Conservation (phyloP, 1,140 invertebrate genomes). For the Pomacea maculata region DNA sequence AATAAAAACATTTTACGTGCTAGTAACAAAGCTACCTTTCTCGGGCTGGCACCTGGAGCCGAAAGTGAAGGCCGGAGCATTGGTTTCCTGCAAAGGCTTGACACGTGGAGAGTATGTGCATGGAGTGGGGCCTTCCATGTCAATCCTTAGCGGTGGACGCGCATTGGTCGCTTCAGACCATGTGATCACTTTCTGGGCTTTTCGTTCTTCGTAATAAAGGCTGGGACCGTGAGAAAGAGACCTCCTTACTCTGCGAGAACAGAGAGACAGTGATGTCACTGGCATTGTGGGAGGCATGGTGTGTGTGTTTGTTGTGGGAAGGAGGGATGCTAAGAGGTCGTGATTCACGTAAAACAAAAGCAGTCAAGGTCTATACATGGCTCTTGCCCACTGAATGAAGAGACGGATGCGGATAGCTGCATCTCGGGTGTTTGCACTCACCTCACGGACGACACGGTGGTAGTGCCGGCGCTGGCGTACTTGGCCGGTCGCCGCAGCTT, state of each 20-base stretch:
- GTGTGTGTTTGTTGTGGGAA: too few species aligned
- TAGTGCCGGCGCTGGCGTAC: too few species aligned
- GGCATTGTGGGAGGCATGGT: too few species aligned
- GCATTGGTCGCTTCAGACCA: conserved; percentile 54
- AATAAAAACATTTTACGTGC: background rate
- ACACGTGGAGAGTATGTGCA: conserved; percentile 54
- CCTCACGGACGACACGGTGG: too few species aligned
- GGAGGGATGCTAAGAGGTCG: too few species aligned
- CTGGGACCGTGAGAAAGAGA: conserved; percentile 42
- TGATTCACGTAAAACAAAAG: too few species aligned
- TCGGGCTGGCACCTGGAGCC: conserved; percentile 51
- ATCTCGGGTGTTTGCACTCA: too few species aligned
- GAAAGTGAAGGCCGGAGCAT: conserved; percentile 56
- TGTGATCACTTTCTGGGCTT: conserved; percentile 47
- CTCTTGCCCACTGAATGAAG: too few species aligned
- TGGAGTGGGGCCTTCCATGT: conserved; percentile 57
- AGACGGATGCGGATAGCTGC: too few species aligned
- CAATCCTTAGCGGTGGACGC: conserved; percentile 52
- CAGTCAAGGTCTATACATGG: too few species aligned
- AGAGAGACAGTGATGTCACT: background rate
- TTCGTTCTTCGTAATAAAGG: conserved; percentile 53
- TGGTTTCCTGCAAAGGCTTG: conserved; percentile 57
- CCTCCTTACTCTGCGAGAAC: conserved; percentile 35
- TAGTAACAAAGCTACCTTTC: conserved; percentile 40
- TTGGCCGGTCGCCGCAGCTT: too few species aligned